phyloP scores from a whole-genome alignment of 2,888 invertebrate species.

The Ophion ellenae region DNA sequence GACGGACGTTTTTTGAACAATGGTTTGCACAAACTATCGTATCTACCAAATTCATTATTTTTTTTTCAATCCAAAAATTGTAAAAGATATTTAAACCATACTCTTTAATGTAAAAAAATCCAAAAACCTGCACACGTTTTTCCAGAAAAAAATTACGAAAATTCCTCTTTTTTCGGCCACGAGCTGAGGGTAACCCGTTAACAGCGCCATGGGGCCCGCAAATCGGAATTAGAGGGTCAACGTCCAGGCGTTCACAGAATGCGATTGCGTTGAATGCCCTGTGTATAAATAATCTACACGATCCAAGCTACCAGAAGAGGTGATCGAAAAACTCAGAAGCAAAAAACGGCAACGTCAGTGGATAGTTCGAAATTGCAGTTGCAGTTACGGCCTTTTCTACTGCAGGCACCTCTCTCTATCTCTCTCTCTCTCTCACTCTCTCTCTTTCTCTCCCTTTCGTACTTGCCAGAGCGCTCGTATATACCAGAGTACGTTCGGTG shows the following conservation, averaged over 20 bases:
- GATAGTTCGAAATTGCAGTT: slow-evolving; percentile 37
- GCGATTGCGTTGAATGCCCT: background rate
- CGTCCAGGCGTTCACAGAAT: background rate
- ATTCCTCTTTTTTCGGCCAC: no score
- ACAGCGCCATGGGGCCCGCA: no score
- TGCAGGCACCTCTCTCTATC: background rate
- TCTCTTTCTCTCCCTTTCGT: slow-evolving; percentile 22
- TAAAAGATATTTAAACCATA: no score
- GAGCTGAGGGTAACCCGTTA: no score
- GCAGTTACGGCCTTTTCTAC: slow-evolving; percentile 38
- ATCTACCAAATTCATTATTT: no score
- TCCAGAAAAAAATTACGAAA: no score
- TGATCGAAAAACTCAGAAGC: slow-evolving; percentile 41
- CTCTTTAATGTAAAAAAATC: no score
- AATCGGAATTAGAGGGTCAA: background rate
- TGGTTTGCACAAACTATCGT: no score
- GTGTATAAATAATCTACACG: background rate
- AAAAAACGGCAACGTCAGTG: slow-evolving; percentile 29
- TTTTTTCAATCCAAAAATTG: no score
- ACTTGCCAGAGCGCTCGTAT: slow-evolving; percentile 30
- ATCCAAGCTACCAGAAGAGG: background rate
- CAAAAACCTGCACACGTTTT: no score
- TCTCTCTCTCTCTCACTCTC: slow-evolving; percentile 10
- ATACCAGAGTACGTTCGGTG: slow-evolving; percentile 30
- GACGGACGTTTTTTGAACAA: no score